Percentiles rank a stretch among this genome's conserved stretches.
Evolutionary conservation across 2,797 vertebrate species (phyloP).

Genomic region (Anguilla megastoma): DNA sequence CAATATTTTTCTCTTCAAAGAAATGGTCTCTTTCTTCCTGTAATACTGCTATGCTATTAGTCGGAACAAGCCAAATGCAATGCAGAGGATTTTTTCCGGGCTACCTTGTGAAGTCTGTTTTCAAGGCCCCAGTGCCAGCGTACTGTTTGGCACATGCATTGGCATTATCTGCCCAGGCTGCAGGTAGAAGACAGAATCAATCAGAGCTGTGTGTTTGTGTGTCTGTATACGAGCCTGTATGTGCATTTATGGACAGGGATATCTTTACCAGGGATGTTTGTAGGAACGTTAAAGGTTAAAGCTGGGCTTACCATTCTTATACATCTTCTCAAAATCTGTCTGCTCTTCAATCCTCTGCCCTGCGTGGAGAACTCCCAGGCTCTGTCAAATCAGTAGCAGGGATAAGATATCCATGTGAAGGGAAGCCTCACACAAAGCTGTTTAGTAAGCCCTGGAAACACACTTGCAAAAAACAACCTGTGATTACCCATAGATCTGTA

Average conservation of each 20-base stretch:
- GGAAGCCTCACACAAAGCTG: background rate
- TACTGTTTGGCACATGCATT: conserved; percentile 97
- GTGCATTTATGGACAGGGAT: background rate
- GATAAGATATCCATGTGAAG: background rate
- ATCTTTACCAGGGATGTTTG: background rate
- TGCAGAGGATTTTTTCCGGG: conserved; percentile 67
- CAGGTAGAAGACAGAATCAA: conserved; percentile 16
- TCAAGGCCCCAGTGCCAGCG: conserved; percentile 92
- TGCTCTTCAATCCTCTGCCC: conserved; percentile 91
- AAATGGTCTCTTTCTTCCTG: background rate
- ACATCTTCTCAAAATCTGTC: conserved; percentile 90
- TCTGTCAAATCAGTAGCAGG: conserved; percentile 70
- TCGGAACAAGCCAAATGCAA: background rate
- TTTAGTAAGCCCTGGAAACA: no score
- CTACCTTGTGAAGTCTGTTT: conserved; percentile 96
- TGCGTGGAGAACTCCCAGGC: conserved; percentile 82
- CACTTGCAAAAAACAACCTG: no score
- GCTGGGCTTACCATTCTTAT: conserved; percentile 82
- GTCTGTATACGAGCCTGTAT: background rate
- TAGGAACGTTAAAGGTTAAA: background rate
- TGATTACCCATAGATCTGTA: no score
- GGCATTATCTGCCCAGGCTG: conserved; percentile 96
- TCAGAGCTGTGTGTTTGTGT: conserved; percentile 7
- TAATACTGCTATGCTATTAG: background rate
- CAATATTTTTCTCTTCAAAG: background rate